Percentiles rank a stretch among this genome's conserved stretches.
Evolutionary conservation across 2,888 invertebrate species (phyloP).

Genomic region (Troides aeacus): DNA sequence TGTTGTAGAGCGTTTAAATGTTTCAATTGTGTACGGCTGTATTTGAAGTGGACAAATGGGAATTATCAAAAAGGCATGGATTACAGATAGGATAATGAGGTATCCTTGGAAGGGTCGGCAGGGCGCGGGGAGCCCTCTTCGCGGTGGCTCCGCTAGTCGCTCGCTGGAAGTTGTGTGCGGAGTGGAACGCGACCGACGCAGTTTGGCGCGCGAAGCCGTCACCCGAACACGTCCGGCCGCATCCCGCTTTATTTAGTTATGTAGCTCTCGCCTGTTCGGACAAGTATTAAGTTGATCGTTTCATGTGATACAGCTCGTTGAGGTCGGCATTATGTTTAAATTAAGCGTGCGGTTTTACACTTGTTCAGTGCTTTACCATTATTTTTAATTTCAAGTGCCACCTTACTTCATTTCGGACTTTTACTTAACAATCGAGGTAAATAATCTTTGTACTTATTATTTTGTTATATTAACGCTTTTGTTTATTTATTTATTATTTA

Average conservation of each 20-base stretch:
- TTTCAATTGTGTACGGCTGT: conserved; percentile 4
- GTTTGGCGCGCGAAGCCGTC: conserved; percentile 73
- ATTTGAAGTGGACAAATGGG: conserved; percentile 54
- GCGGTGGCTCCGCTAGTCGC: conserved; percentile 58
- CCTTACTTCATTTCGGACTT: conserved; percentile 31
- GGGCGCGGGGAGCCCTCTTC: conserved; percentile 51
- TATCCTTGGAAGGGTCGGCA: conserved; percentile 67
- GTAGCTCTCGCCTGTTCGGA: conserved; percentile 67
- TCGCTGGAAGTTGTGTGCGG: conserved; percentile 64
- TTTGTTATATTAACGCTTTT: neutral
- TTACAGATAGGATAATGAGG: conserved; percentile 78
- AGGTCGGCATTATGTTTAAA: conserved; percentile 74
- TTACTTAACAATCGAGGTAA: conserved; percentile 46
- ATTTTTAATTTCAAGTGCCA: conserved; percentile 39
- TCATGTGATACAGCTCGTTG: conserved; percentile 74
- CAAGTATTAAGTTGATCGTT: conserved; percentile 79
- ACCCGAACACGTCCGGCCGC: conserved; percentile 45
- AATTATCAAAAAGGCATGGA: conserved; percentile 74
- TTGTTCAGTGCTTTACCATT: conserved; percentile 62
- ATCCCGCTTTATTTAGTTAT: conserved; percentile 52
- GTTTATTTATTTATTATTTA: neutral
- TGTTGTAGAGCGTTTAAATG: neutral
- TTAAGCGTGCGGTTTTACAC: conserved; percentile 70
- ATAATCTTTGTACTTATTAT: conserved; percentile 44
- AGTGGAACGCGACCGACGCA: conserved; percentile 56